phyloP scores from a whole-genome alignment of 2,888 invertebrate genomes.

The Euspilapteryx auroguttella region DNA sequence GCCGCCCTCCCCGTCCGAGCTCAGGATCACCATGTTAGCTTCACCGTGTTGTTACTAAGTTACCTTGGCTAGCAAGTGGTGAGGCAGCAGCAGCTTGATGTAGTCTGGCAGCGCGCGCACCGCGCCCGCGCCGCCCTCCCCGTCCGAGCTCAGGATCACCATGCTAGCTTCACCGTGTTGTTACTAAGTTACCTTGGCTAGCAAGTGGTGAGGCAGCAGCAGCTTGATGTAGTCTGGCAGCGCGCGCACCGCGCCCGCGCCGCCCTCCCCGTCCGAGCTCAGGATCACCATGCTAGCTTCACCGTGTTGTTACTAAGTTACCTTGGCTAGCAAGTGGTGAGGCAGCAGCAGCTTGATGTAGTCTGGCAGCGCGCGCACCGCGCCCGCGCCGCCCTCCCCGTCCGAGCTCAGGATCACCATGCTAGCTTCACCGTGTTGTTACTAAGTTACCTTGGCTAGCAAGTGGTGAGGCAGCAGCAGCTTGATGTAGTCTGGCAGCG shows the following conservation, averaged over 20 bases:
- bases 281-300: slow-evolving; percentile 47
- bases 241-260: slow-evolving; percentile 45
- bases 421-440: slow-evolving; percentile 49
- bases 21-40: slow-evolving; percentile 43
- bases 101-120: slow-evolving; percentile 46
- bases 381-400: too few relatives aligned
- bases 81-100: slow-evolving; percentile 42
- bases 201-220: slow-evolving; percentile 35
- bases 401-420: slow-evolving; percentile 45
- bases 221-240: slow-evolving; percentile 50
- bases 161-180: slow-evolving; percentile 52
- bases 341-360: slow-evolving; percentile 46
- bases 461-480: slow-evolving; percentile 37
- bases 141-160: slow-evolving; percentile 41
- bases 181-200: slow-evolving; percentile 47
- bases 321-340: slow-evolving; percentile 40
- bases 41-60: slow-evolving; percentile 52
- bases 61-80: slow-evolving; percentile 41
- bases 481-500: slow-evolving; percentile 48
- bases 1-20: too few relatives aligned
- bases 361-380: slow-evolving; percentile 43
- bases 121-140: too few relatives aligned
- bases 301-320: slow-evolving; percentile 48
- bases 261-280: slow-evolving; percentile 40
- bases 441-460: slow-evolving; percentile 46